Conservation (phyloP, 2,888 invertebrate genomes). For the Ceraclea dissimilis region DNA sequence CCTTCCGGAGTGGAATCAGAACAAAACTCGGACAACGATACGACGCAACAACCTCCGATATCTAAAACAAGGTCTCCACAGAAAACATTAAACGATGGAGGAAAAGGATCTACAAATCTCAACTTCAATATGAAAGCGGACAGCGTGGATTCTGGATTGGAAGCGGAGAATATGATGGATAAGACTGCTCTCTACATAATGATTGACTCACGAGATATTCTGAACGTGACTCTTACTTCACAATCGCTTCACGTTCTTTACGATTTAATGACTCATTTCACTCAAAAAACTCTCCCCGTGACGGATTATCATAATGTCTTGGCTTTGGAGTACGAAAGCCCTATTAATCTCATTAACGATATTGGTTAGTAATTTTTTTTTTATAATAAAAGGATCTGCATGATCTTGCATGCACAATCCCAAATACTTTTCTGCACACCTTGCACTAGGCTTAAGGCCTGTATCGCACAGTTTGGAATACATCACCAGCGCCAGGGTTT, state of each 20-base stretch:
- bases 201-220: constrained; percentile 56
- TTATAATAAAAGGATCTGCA: not conserved
- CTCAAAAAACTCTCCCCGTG: constrained; percentile 37
- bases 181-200: constrained; percentile 58
- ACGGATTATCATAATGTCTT: constrained; percentile 36
- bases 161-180: constrained; percentile 36
- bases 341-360: constrained; percentile 53
- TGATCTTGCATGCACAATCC: not conserved
- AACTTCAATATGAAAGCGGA: constrained; percentile 42
- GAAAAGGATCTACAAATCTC: constrained; percentile 25
- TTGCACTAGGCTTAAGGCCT: too few relatives aligned
- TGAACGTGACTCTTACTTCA: constrained; percentile 64
- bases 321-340: constrained; percentile 33
- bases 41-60: constrained; percentile 26
- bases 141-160: constrained; percentile 47
- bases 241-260: constrained; percentile 52
- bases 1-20: constrained; percentile 29
- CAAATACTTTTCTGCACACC: too few relatives aligned
- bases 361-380: constrained; percentile 37
- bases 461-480: too few relatives aligned
- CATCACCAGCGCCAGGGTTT: too few relatives aligned
- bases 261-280: constrained; percentile 36
- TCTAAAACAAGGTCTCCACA: constrained; percentile 28
- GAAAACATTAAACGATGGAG: constrained; percentile 32
- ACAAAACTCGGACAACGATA: constrained; percentile 27